A percentile compares a stretch with the other conserved stretches of the same genome.
These are phyloP conservation scores for Heliconius nattereri DNA, from an alignment of 1,140 invertebrate genomes.

Conservation along the genomic window DNA sequence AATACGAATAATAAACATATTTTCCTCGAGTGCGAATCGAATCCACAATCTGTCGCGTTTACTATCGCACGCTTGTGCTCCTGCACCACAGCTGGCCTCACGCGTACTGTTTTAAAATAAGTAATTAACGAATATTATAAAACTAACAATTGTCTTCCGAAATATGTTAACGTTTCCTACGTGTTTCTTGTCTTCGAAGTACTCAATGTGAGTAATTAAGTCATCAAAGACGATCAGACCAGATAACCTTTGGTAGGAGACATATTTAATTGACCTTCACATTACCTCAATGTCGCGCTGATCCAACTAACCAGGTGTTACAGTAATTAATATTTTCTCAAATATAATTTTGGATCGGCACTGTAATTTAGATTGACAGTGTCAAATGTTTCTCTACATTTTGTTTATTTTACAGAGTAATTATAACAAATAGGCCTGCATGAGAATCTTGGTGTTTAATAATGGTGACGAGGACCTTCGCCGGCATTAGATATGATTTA, in stretches of 20 bases:
- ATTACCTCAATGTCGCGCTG: conserved; percentile 40
- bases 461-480: conserved; percentile 47
- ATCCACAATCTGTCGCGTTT: no score
- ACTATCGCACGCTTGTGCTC: no score
- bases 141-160: neutral
- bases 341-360: conserved; percentile 46
- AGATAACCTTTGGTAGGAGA: neutral
- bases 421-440: conserved; percentile 63
- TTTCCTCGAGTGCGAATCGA: no score
- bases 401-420: conserved; percentile 61
- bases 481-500: conserved; percentile 41
- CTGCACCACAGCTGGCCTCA: no score
- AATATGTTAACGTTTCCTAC: neutral
- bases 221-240: neutral
- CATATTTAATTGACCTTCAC: conserved; percentile 21
- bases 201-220: neutral
- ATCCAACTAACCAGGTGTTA: conserved; percentile 59
- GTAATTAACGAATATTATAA: no score
- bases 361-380: conserved; percentile 61
- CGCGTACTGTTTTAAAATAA: no score
- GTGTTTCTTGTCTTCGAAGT: neutral
- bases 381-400: conserved; percentile 65
- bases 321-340: conserved; percentile 52
- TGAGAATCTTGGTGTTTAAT: conserved; percentile 50
- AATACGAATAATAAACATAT: no score